phyloP scores from a whole-genome alignment of 2,113 vertebrate species.

The Phyllopteryx taeniolatus region DNA sequence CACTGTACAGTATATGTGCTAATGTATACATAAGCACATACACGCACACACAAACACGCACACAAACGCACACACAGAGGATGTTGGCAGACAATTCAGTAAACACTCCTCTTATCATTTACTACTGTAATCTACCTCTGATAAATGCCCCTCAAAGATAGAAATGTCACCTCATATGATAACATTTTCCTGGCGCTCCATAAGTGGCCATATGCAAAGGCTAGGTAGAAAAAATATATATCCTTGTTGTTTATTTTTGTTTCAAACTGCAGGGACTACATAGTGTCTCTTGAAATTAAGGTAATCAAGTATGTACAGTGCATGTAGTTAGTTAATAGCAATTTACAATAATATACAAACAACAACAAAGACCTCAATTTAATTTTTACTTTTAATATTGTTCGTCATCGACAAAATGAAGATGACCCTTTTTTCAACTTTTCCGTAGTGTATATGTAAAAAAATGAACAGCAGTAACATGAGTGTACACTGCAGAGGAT shows the following conservation, averaged over 20 bases:
- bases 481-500: conserved; percentile 19
- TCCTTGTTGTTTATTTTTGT: conserved; percentile 21
- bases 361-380: neutral
- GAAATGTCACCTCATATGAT: conserved; percentile 78
- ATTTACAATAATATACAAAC: neutral
- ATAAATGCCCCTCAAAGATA: conserved; percentile 77
- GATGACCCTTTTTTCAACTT: conserved; percentile 11
- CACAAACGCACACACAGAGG: conserved; percentile 52
- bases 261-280: conserved; percentile 8
- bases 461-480: neutral
- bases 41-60: conserved; percentile 42
- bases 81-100: conserved; percentile 75
- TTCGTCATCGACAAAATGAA: neutral
- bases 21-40: conserved; percentile 50
- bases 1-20: conserved; percentile 37
- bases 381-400: neutral
- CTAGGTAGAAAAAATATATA: conserved; percentile 46
- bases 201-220: conserved; percentile 67
- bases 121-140: conserved; percentile 73
- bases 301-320: neutral
- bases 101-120: conserved; percentile 73
- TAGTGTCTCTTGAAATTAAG: neutral
- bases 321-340: neutral
- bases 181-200: conserved; percentile 63
- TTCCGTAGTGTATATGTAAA: conserved; percentile 16